phyloP scores from a whole-genome alignment of 2,113 vertebrate species.

The Chlamydotis undulata region DNA sequence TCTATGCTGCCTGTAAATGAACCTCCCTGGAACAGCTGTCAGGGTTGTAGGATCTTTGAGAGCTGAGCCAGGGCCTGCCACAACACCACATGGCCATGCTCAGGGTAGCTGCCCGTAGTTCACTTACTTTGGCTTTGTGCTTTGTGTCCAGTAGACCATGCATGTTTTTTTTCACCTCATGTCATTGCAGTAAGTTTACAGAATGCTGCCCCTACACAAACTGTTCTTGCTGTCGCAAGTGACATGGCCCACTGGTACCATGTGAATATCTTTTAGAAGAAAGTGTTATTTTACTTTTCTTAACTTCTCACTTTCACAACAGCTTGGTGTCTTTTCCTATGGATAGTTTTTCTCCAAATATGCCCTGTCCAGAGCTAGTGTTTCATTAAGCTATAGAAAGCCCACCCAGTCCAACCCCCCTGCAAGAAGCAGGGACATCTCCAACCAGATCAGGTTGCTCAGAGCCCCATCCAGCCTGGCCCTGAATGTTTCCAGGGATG shows the following conservation, averaged over 20 bases:
- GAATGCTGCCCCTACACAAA: background rate
- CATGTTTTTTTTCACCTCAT: background rate
- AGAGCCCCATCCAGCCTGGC: background rate
- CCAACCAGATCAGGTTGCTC: background rate
- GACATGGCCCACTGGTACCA: background rate
- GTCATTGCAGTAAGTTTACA: background rate
- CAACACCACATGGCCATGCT: background rate
- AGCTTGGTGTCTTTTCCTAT: background rate
- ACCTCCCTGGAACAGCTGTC: background rate
- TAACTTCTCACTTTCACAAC: background rate
- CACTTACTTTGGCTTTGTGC: background rate
- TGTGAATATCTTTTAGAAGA: background rate
- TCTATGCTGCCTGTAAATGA: background rate
- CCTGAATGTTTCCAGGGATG: background rate
- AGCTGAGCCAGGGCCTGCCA: background rate
- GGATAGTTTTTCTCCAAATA: background rate
- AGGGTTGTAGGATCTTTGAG: background rate
- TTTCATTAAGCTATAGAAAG: background rate
- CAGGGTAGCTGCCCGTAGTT: accelerated
- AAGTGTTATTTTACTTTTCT: background rate
- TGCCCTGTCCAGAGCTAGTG: background rate
- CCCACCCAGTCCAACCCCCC: background rate
- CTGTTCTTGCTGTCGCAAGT: background rate
- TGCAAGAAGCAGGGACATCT: background rate
- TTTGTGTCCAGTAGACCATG: background rate